Evolutionary conservation across 1,140 invertebrate species (phyloP).

Genomic region (Lasaia peninsularis): DNA sequence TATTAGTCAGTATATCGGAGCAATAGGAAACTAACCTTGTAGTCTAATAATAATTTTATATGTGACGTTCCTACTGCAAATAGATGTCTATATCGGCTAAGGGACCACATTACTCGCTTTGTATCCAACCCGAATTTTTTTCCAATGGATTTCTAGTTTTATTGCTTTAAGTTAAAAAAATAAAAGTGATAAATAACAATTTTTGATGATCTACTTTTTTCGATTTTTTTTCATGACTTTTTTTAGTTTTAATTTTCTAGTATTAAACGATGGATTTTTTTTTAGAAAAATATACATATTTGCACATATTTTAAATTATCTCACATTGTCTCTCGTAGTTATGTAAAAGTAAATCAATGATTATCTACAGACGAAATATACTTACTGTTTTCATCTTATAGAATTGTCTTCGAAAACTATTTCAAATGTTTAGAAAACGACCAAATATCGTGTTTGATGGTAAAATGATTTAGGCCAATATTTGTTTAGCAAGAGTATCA

Average conservation of each 20-base stretch:
- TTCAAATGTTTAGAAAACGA: not conserved
- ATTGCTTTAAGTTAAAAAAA: not conserved
- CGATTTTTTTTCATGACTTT: not conserved
- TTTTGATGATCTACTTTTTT: too few relatives aligned
- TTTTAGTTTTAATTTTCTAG: not conserved
- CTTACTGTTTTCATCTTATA: constrained; percentile 1
- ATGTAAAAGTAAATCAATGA: not conserved
- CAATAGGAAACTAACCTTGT: constrained; percentile 69
- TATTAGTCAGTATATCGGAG: constrained; percentile 33
- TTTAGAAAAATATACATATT: too few relatives aligned
- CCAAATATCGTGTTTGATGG: constrained; percentile 30
- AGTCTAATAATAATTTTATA: constrained; percentile 73
- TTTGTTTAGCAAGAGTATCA: constrained; percentile 33
- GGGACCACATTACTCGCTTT: constrained; percentile 24
- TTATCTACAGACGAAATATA: not conserved
- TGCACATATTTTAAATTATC: too few relatives aligned
- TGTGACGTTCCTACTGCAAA: constrained; percentile 58
- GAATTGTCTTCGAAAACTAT: not conserved
- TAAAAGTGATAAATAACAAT: too few relatives aligned
- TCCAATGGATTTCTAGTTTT: not conserved
- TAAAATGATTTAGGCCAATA: constrained; percentile 23
- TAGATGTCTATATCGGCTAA: constrained; percentile 44
- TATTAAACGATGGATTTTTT: too few relatives aligned
- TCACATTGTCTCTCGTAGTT: not conserved
- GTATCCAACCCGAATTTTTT: not conserved